phyloP scores from a whole-genome alignment of 2,797 vertebrate genomes.

The Sandelia bainsii region DNA sequence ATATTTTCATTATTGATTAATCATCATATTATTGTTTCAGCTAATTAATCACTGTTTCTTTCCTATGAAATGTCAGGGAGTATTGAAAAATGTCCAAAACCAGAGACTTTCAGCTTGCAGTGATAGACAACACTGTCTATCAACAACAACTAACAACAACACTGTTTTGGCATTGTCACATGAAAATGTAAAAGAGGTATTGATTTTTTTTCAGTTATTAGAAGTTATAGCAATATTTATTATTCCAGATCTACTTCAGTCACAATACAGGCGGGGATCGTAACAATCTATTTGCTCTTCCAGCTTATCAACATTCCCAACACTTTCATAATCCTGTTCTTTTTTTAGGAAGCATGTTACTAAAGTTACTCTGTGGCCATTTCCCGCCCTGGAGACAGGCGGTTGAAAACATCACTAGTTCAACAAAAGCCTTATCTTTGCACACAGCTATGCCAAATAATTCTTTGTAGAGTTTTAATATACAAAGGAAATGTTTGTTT shows the following conservation, averaged over 20 bases:
- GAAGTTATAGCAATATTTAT: neutral
- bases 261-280: too few species aligned
- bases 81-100: too few species aligned
- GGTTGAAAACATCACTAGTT: constrained; percentile 15
- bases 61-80: too few species aligned
- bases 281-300: neutral
- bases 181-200: too few species aligned
- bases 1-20: too few species aligned
- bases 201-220: too few species aligned
- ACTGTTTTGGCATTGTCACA: too few species aligned
- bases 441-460: constrained; percentile 32
- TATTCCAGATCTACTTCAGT: neutral
- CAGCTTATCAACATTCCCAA: neutral
- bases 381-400: constrained; percentile 17
- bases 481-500: constrained; percentile 57
- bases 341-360: constrained; percentile 3
- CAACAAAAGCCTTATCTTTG: constrained; percentile 34
- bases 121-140: too few species aligned
- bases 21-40: too few species aligned
- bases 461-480: constrained; percentile 31
- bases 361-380: constrained; percentile 19
- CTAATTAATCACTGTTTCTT: too few species aligned
- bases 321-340: neutral
- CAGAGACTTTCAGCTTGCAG: too few species aligned
- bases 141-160: too few species aligned